Evolutionary conservation across 2,888 invertebrate genomes (phyloP), one percentile per base, ranked within the genome.

Genomic region (Embidobia sp.): DNA sequence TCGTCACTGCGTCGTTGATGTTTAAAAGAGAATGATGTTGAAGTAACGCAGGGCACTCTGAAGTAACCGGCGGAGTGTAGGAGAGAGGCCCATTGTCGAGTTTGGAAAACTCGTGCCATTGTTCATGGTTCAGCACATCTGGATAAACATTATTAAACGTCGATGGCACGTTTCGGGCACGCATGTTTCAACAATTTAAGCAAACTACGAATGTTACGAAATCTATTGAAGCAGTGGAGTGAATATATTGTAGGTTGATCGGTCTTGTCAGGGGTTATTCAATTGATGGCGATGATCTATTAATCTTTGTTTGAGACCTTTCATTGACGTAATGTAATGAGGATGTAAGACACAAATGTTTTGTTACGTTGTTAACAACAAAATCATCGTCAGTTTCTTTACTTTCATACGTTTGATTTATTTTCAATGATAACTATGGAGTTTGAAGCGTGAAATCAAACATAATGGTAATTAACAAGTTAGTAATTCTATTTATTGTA

Each of bases 81-180:
- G 63, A 48, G 40, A 1, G 19, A 29, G 7, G 16, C 26, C 49
- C 19, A 63, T 63, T 63, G 63, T 63, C 37, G 61, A 10, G 18
- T 37, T 46, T 29, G 37, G 31, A 55, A 46, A 67, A 55, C 35
- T 51, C 8, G 1, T 27, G 27, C 31, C 37, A 67, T 67, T 67
- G 67, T 67, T 67, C 55, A 13, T 11, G 11, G 7, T 7, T 46
- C 59, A 26, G 42, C 63, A 49, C 63, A 63, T 63, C 18, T 67
- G 48, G 26, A 33, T 37, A 48, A 55, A 67, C 46, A 53, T 53
- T 48, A 37, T 55, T 55, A 37, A 55, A 44, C 27, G 31, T 27
- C 13, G 53, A 40, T 40, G 53, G 53, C 66, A 37, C 53, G 27
- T 51, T 66, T 51, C 11, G 31, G 11, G n/a, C 63, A 40, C 16